These are phyloP conservation scores for Caenorhabditis tropicalis DNA, from an alignment of 1,140 invertebrate genomes.

Conservation along the genomic window DNA sequence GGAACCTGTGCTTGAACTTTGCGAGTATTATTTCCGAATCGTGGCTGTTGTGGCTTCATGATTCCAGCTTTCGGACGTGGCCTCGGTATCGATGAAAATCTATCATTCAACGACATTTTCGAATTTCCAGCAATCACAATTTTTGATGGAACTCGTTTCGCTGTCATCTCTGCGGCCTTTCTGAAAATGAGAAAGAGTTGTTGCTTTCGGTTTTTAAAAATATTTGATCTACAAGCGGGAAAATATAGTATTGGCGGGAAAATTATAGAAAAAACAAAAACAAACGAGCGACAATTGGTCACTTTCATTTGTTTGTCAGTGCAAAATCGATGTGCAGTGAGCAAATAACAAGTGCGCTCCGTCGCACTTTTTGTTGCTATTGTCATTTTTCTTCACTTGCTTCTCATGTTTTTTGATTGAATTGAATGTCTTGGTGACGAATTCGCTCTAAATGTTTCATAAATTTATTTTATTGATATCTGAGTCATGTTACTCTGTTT, in stretches of 20 bases:
- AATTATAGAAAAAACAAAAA: too few species aligned
- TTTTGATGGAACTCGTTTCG: slow-evolving; percentile 18
- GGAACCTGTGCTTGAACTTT: too few species aligned
- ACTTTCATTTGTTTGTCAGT: background rate
- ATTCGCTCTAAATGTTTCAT: too few species aligned
- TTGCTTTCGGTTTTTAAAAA: background rate
- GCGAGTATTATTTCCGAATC: too few species aligned
- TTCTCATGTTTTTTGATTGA: background rate
- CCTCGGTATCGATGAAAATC: slow-evolving; percentile 8
- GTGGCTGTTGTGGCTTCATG: background rate
- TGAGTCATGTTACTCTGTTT: too few species aligned
- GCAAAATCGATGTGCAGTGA: background rate
- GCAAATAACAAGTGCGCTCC: background rate
- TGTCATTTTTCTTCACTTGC: background rate
- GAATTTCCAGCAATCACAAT: slow-evolving; percentile 20
- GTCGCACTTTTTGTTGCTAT: background rate
- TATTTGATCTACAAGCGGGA: background rate
- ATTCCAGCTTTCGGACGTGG: background rate
- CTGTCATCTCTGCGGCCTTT: background rate
- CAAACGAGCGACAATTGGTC: too few species aligned
- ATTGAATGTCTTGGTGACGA: background rate
- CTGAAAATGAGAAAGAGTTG: background rate
- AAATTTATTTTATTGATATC: too few species aligned
- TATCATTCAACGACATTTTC: slow-evolving; percentile 18
- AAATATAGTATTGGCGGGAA: background rate